Evolutionary conservation across 1,140 invertebrate species (phyloP), one percentile per base, ranked within the genome.

Genomic region (Heliconius nattereri): DNA sequence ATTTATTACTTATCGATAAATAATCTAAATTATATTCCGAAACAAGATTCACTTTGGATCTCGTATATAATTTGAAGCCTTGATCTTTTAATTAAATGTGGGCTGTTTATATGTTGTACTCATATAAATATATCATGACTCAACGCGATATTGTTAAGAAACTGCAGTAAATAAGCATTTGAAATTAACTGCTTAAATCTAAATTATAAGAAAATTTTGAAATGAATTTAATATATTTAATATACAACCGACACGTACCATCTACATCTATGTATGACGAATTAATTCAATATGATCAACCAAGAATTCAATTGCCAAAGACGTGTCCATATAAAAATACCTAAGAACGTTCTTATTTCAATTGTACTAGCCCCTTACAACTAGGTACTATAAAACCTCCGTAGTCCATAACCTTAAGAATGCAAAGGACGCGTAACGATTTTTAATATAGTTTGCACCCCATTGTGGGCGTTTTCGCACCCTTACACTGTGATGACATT

Each of bases 401-500:
- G 35, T 52, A 52, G 13, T 66, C 76, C 71, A 71, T 71, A 81
- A 93, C 92, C 91, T 94, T 91, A 94, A 93, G 91, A 91, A 92
- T 92, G 89, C 79, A 91, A 93, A 92, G 87, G 88, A 91, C 86
- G 86, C 88, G 90, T 90, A 91, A 91, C 91, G 91, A 90, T 94
- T 93, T 93, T 94, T 94, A 93, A 94, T 93, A 94, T 89, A 90
- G 87, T 88, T 85, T 77, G 85, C 89, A 88, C 91, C 90, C 91
- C 85, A 84, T 93, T 90, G 92, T 93, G 90, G 90, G 85, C 86
- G 85, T 91, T 90, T 92, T 92, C 88, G 86, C 91, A 92, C 93
- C 92, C 93, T 85, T 85, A 81, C 75, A 83, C 85, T 89, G 90
- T 86, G 93, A 91, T 94, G 93, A 94, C 93, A 94, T 94, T 94